Evolutionary conservation across 2,888 invertebrate genomes (phyloP).

Genomic region (Caenorhabditis drosophilae): DNA sequence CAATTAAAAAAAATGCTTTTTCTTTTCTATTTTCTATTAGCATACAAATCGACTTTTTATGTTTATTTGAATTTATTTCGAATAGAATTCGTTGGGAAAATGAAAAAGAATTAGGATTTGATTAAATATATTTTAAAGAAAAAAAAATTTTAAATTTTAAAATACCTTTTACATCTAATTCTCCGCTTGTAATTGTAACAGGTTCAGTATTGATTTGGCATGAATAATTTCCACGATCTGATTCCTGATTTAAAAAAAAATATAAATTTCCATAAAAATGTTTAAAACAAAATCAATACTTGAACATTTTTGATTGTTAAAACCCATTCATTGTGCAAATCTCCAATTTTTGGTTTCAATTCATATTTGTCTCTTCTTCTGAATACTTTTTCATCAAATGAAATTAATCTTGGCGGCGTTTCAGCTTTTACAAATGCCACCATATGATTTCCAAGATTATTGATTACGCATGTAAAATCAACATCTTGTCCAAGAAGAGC

Average conservation of each 20-base stretch:
- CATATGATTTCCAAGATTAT: conserved; percentile 72
- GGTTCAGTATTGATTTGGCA: conserved; percentile 72
- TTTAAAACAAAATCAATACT: conserved; percentile 36
- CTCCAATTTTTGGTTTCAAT: conserved; percentile 69
- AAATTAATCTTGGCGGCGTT: conserved; percentile 60
- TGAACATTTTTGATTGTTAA: conserved; percentile 86
- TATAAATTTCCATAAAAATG: background rate
- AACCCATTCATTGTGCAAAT: conserved; percentile 84
- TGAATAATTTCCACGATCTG: conserved; percentile 89
- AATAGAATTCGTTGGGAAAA: background rate
- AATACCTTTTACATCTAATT: conserved; percentile 63
- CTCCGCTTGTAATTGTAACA: conserved; percentile 53
- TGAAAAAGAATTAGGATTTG: background rate
- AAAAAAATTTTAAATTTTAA: no score
- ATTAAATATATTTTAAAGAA: no score
- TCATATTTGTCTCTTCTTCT: conserved; percentile 66
- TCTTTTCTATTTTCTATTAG: background rate
- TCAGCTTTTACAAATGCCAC: conserved; percentile 68
- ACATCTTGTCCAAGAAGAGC: conserved; percentile 66
- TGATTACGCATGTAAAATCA: conserved; percentile 64
- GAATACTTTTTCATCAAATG: conserved; percentile 66
- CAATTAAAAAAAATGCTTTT: background rate
- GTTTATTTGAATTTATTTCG: background rate
- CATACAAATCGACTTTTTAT: background rate
- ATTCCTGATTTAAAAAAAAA: conserved; percentile 73